Conservation (phyloP, 30 jellyfish, hydroid and myxozoan genomes). For the Haliclystus octoradiatus region DNA sequence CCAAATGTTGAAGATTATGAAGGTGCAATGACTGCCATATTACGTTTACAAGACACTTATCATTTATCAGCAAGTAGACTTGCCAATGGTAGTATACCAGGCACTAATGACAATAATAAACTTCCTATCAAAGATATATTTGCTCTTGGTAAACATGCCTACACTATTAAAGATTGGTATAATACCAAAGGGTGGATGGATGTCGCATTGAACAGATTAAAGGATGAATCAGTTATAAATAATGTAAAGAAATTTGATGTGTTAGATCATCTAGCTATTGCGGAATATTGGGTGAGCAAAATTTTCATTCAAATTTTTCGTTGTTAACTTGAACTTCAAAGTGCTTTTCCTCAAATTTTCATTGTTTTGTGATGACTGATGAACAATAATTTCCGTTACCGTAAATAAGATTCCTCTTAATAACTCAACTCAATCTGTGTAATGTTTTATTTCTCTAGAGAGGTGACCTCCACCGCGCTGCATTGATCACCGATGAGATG, state of each 20-base stretch:
- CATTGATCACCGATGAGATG: constrained; percentile 49
- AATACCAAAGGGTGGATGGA: constrained; percentile 89
- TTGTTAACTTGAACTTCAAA: too few relatives aligned
- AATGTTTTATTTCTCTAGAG: constrained; percentile 40
- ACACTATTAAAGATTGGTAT: constrained; percentile 52
- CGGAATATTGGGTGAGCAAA: constrained; percentile 64
- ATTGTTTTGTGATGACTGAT: too few relatives aligned
- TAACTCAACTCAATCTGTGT: too few relatives aligned
- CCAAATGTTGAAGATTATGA: constrained; percentile 84
- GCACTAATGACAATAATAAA: constrained; percentile 26
- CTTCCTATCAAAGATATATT: constrained; percentile 49
- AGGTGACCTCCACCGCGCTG: constrained; percentile 50
- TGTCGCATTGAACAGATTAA: constrained; percentile 50
- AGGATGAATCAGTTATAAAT: constrained; percentile 8
- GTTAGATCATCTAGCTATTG: constrained; percentile 67
- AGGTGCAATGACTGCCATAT: constrained; percentile 94
- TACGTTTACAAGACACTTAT: constrained; percentile 87
- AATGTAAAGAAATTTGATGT: constrained; percentile 62
- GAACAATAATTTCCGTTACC: too few relatives aligned
- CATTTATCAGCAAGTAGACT: constrained; percentile 57
- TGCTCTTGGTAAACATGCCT: constrained; percentile 93
- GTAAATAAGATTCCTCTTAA: too few relatives aligned
- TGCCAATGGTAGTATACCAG: constrained; percentile 83
- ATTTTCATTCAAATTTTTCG: too few relatives aligned
- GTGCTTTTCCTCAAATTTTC: too few relatives aligned